These are phyloP conservation scores for Coreius guichenoti DNA, from an alignment of 2,797 vertebrate species.

Conservation along the genomic window DNA sequence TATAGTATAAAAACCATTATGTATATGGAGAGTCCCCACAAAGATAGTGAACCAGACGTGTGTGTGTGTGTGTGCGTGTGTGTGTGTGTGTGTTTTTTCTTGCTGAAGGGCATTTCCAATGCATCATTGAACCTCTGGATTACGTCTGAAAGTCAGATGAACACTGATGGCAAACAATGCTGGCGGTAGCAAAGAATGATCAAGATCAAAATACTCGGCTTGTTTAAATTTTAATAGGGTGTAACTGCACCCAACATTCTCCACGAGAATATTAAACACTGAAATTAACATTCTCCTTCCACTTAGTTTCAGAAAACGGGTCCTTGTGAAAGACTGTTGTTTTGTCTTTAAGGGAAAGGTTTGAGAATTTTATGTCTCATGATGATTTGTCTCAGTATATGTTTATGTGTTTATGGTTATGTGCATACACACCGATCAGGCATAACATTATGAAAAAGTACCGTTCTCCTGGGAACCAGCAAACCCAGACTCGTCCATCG, in stretches of 20 bases:
- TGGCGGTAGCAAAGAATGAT: slow-evolving; percentile 37
- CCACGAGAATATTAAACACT: slow-evolving; percentile 73
- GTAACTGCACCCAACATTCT: slow-evolving; percentile 51
- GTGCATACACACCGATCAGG: too few species aligned
- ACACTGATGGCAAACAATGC: slow-evolving; percentile 47
- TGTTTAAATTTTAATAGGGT: slow-evolving; percentile 64
- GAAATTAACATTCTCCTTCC: slow-evolving; percentile 72
- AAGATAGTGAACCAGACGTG: too few species aligned
- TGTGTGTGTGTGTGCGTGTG: too few species aligned
- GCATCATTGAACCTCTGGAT: slow-evolving; percentile 9
- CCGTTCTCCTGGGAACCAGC: too few species aligned
- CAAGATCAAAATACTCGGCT: slow-evolving; percentile 57
- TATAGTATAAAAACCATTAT: too few species aligned
- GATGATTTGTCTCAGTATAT: neutral
- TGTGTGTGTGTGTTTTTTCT: too few species aligned
- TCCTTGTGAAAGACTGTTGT: slow-evolving; percentile 51
- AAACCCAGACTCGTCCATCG: too few species aligned
- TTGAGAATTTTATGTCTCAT: neutral
- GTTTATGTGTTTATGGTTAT: neutral
- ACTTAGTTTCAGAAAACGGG: slow-evolving; percentile 69
- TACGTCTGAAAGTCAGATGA: slow-evolving; percentile 27
- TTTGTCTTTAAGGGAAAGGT: slow-evolving; percentile 9
- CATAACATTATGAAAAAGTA: too few species aligned
- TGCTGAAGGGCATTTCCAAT: slow-evolving; percentile 11
- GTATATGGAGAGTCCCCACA: too few species aligned